Evolutionary conservation across 1,140 invertebrate species (phyloP), one percentile per base, ranked within the genome.

Genomic region (Scaptomyza hsui): DNA sequence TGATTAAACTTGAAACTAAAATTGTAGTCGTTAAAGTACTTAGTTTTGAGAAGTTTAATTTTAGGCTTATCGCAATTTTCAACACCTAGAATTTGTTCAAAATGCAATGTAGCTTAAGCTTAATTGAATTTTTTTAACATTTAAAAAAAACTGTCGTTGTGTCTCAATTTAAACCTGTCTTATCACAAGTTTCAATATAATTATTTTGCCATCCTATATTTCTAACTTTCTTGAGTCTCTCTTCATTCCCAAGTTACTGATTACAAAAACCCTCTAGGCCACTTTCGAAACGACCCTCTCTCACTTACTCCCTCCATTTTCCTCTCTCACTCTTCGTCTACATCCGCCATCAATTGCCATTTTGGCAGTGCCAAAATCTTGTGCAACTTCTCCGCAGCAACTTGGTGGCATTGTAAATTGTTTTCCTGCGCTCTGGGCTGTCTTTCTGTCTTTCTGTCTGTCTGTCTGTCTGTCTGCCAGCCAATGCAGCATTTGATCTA

Each of bases 331-430:
- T 26, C 24, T 5, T 6, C 26, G 4, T 53, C 35, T 60, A n/a
- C n/a, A 55, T 65, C 57, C 60, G 76, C 37, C 55, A 73, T 73
- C 62, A 69, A 74, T 80, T 80, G 63, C 76, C 60, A 76, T 74
- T 29, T 81, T 80, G 68, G 42, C 77, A 77, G 77, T 86, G 81
- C 82, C 78, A 85, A 88, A 81, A 82, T 82, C 73, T 75, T 81
- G 60, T 78, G 57, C 77, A 63, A 52, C 41, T 59, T 63, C 60
- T 37, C 29, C 45, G 45, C 69, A 61, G 49, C 49, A 71, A 80
- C 69, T 85, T 80, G 67, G 70, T 75, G 78, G 82, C 73, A 88
- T 82, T 86, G 78, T 72, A 86, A 86, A 86, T 86, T 86, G 82
- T 86, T 86, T 86, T 88, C 70, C 77, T 81, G 53, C 71, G 73